Evolutionary conservation across 1,140 invertebrate species (phyloP).

Genomic region (Hycleus phaleratus): DNA sequence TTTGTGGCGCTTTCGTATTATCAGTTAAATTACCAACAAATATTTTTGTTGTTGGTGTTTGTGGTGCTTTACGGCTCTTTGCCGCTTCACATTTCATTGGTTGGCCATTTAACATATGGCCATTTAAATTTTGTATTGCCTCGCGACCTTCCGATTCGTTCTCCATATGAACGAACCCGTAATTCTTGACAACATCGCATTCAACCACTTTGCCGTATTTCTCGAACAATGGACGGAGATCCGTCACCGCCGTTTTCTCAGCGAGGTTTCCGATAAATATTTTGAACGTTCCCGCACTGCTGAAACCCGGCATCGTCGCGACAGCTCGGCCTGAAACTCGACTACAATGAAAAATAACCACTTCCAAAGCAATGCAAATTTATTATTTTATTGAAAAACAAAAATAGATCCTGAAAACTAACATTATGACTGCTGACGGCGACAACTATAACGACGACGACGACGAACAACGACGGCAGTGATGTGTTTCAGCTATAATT

Average conservation of each 20-base stretch:
- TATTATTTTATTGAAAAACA: too few relatives aligned
- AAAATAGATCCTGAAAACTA: too few relatives aligned
- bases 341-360: too few relatives aligned
- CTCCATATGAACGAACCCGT: conserved; percentile 97
- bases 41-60: conserved; percentile 80
- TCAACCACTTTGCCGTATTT: conserved; percentile 93
- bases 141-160: conserved; percentile 83
- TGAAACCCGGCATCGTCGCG: conserved; percentile 65
- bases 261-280: conserved; percentile 92
- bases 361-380: too few relatives aligned
- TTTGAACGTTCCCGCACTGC: conserved; percentile 79
- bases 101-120: conserved; percentile 75
- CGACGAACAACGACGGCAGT: too few relatives aligned
- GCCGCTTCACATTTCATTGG: conserved; percentile 88
- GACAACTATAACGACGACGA: too few relatives aligned
- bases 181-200: conserved; percentile 94
- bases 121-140: conserved; percentile 87
- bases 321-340: conserved; percentile 27
- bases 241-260: conserved; percentile 77
- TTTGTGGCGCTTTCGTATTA: conserved; percentile 79
- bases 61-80: conserved; percentile 74
- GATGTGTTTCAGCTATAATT: too few relatives aligned
- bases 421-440: too few relatives aligned
- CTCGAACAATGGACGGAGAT: conserved; percentile 85
- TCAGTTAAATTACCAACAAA: conserved; percentile 86